phyloP scores from a whole-genome alignment of 2,888 invertebrate genomes.

The Teleogryllus oceanicus region DNA sequence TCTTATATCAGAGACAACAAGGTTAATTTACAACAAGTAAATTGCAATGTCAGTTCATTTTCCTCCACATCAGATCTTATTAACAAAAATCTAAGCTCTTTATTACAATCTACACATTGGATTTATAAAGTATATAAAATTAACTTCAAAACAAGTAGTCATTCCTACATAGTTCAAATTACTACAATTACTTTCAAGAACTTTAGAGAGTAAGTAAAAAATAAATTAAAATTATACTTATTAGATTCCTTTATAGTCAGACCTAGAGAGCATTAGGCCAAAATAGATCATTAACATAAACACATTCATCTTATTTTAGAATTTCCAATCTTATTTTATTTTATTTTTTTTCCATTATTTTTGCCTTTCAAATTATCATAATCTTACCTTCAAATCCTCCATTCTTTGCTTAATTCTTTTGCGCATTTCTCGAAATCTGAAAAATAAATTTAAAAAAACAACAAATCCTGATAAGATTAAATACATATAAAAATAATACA shows the following conservation, averaged over 20 bases:
- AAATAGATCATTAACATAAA: background rate
- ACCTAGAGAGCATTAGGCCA: background rate
- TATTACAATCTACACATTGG: background rate
- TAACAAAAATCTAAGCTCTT: background rate
- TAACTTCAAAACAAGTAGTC: background rate
- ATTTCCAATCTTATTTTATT: background rate
- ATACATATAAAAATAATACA: background rate
- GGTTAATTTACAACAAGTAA: background rate
- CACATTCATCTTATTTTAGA: background rate
- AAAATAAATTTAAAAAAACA: conserved; percentile 37
- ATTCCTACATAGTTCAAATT: background rate
- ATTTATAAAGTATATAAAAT: background rate
- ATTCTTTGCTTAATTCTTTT: conserved; percentile 62
- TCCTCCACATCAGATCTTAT: background rate
- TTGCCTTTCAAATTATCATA: conserved; percentile 44
- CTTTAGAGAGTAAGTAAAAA: background rate
- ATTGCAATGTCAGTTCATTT: background rate
- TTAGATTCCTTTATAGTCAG: background rate
- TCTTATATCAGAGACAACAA: background rate
- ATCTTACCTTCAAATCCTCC: conserved; percentile 66
- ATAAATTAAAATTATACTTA: background rate
- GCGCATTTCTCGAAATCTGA: conserved; percentile 60
- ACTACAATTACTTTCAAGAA: background rate
- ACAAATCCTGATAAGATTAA: background rate
- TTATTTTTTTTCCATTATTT: background rate